phyloP scores from a whole-genome alignment of 2,888 invertebrate species.

The Resseliella maxima region DNA sequence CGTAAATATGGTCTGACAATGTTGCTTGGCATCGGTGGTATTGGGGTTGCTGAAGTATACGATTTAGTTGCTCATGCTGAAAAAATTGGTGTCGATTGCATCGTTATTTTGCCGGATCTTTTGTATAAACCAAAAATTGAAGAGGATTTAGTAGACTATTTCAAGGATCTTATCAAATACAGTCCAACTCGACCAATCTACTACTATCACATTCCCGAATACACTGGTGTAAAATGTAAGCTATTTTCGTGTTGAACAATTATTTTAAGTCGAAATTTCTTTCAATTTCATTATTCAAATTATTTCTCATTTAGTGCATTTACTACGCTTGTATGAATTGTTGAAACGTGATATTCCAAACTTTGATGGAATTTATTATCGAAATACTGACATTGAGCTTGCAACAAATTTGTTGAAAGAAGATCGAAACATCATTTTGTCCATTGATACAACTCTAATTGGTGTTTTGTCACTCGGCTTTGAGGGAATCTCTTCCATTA shows the following conservation, averaged over 20 bases:
- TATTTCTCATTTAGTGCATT: constrained; percentile 70
- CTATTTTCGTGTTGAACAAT: constrained; percentile 59
- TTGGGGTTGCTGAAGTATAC: constrained; percentile 75
- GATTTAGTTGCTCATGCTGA: constrained; percentile 78
- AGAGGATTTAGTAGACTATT: constrained; percentile 74
- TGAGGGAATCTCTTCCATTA: constrained; percentile 78
- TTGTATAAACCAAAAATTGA: constrained; percentile 77
- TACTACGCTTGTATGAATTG: constrained; percentile 75
- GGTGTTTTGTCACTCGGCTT: constrained; percentile 77
- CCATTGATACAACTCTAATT: constrained; percentile 74
- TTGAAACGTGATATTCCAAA: constrained; percentile 76
- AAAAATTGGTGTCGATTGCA: constrained; percentile 73
- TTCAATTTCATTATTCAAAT: neutral
- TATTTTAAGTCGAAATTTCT: neutral
- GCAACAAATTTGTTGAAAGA: constrained; percentile 72
- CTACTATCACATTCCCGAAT: constrained; percentile 85
- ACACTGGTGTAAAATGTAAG: constrained; percentile 80
- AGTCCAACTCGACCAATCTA: constrained; percentile 82
- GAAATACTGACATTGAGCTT: constrained; percentile 78
- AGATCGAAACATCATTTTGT: constrained; percentile 73
- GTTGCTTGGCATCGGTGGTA: constrained; percentile 81
- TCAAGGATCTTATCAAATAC: constrained; percentile 74
- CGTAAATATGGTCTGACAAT: constrained; percentile 71
- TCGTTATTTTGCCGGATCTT: constrained; percentile 80
- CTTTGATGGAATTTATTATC: constrained; percentile 84